A percentile compares a stretch with the other conserved stretches of the same genome.
Evolutionary conservation across 2,113 vertebrate species (phyloP).

Genomic region (Dromas ardeola): DNA sequence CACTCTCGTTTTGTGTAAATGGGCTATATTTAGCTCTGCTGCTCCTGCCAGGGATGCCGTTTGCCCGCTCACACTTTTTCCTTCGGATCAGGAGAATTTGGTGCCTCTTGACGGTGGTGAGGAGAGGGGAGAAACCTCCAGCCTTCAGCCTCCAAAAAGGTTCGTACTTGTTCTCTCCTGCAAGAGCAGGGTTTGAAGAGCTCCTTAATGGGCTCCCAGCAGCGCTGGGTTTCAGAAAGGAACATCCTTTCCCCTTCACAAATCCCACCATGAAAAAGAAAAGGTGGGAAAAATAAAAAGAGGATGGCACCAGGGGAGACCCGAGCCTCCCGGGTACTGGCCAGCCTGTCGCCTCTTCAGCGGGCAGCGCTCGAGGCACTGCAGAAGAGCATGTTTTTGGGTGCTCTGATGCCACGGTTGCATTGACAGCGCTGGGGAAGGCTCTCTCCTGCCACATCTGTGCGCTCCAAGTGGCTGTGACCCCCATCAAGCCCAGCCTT

Average conservation of each 20-base stretch:
- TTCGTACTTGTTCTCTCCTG: accelerated
- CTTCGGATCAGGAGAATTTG: background rate
- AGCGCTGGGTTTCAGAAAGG: background rate
- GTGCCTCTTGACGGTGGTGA: background rate
- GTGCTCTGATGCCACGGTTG: background rate
- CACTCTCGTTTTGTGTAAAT: accelerated
- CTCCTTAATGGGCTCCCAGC: background rate
- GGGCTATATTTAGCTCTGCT: background rate
- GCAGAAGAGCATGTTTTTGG: background rate
- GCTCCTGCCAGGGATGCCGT: background rate
- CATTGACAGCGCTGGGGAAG: accelerated
- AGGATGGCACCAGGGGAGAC: too few species aligned
- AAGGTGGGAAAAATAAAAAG: background rate
- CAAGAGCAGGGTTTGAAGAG: accelerated
- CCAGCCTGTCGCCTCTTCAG: accelerated
- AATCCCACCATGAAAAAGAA: background rate
- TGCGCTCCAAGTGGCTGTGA: background rate
- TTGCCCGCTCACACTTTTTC: background rate
- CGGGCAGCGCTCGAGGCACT: accelerated
- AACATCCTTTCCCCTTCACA: background rate
- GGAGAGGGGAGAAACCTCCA: background rate
- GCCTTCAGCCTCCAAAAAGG: background rate
- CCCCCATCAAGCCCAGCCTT: background rate
- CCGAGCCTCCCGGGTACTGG: accelerated
- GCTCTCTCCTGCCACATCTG: accelerated